Conservation (phyloP, 2,888 invertebrate species). For the Apotomis betuletana region DNA sequence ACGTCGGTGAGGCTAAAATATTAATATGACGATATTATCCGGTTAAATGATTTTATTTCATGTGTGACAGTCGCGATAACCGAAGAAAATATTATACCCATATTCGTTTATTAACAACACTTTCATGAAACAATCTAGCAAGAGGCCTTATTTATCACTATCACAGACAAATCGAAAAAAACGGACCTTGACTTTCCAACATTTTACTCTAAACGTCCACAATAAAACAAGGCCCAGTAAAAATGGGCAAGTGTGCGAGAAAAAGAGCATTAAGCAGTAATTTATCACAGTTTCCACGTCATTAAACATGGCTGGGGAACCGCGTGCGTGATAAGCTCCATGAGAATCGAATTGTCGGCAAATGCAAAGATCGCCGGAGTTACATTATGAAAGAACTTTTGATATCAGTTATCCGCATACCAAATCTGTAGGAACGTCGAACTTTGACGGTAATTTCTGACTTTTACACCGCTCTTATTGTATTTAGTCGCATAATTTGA, state of each 20-base stretch:
- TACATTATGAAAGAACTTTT: neutral
- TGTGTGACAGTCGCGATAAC: too few relatives aligned
- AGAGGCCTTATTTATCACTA: neutral
- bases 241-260: slow-evolving; percentile 64
- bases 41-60: too few relatives aligned
- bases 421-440: too few relatives aligned
- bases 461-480: too few relatives aligned
- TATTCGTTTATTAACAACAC: too few relatives aligned
- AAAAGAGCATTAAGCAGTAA: slow-evolving; percentile 77
- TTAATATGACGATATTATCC: too few relatives aligned
- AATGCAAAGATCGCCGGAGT: slow-evolving; percentile 60
- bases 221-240: slow-evolving; percentile 66
- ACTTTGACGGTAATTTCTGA: too few relatives aligned
- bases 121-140: too few relatives aligned
- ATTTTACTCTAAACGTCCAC: slow-evolving; percentile 42
- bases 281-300: slow-evolving; percentile 80
- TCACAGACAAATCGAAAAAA: neutral
- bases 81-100: too few relatives aligned
- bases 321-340: slow-evolving; percentile 73
- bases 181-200: slow-evolving; percentile 9
- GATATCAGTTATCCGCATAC: neutral
- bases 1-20: too few relatives aligned
- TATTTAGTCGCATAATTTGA: too few relatives aligned
- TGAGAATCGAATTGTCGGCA: slow-evolving; percentile 70
- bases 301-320: slow-evolving; percentile 78